These are phyloP conservation scores for Philaethria dido DNA, from an alignment of 2,888 invertebrate species.

Conservation along the genomic window DNA sequence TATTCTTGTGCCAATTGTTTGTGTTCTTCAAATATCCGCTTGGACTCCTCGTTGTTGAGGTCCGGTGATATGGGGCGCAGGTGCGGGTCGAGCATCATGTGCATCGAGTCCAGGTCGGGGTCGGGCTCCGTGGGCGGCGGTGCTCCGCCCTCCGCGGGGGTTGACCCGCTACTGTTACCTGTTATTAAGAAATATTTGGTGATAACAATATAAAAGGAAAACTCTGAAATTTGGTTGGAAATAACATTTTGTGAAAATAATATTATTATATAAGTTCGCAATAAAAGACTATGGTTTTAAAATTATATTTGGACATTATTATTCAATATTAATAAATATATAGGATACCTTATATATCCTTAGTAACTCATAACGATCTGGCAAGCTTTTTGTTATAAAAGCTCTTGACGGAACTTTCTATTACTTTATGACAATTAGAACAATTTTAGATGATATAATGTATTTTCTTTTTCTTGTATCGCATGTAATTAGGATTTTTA, in stretches of 20 bases:
- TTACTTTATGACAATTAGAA: no score
- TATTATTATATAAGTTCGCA: no score
- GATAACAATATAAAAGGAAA: background rate
- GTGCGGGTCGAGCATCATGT: conserved; percentile 91
- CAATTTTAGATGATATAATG: no score
- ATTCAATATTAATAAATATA: no score
- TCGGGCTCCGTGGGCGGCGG: conserved; percentile 77
- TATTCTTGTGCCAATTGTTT: conserved; percentile 94
- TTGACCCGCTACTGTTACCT: conserved; percentile 79
- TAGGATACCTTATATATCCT: no score
- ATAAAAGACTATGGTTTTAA: no score
- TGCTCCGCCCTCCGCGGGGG: conserved; percentile 59
- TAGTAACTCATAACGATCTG: no score
- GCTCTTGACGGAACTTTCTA: background rate
- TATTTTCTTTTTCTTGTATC: no score
- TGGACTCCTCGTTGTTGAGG: conserved; percentile 89
- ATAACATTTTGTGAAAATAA: background rate
- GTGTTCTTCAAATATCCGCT: conserved; percentile 94
- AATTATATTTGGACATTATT: no score
- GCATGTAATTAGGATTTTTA: no score
- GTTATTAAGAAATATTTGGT: conserved; percentile 29
- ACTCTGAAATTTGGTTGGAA: no score
- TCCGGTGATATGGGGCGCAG: conserved; percentile 93
- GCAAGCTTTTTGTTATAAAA: background rate
- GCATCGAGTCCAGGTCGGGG: conserved; percentile 87